Evolutionary conservation across 2,888 invertebrate genomes (phyloP).

Genomic region (Cephus sareptanus): DNA sequence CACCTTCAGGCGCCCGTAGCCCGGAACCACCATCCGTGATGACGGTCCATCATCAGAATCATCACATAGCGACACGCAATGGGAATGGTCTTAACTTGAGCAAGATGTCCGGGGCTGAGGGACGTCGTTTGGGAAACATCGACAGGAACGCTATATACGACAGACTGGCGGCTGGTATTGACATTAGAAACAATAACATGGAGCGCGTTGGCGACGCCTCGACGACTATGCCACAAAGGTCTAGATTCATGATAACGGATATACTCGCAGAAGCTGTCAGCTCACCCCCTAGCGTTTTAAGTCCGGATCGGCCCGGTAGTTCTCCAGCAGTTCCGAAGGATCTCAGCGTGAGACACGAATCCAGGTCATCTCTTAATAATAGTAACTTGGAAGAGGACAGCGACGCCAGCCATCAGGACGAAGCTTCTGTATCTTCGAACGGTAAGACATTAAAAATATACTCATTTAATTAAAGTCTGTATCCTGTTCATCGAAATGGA

Average conservation of each 20-base stretch:
- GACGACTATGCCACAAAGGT: constrained; percentile 72
- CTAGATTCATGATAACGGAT: constrained; percentile 91
- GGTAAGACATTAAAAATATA: constrained; percentile 59
- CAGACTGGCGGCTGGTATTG: constrained; percentile 50
- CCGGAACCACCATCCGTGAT: constrained; percentile 56
- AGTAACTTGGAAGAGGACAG: constrained; percentile 71
- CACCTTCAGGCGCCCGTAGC: constrained; percentile 58
- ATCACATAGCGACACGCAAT: constrained; percentile 63
- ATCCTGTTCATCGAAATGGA: background rate
- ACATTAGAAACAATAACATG: constrained; percentile 35
- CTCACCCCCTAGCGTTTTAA: constrained; percentile 8
- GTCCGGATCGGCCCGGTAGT: constrained; percentile 38
- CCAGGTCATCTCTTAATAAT: constrained; percentile 67
- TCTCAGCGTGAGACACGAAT: constrained; percentile 70
- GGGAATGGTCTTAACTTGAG: constrained; percentile 59
- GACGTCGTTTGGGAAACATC: constrained; percentile 50
- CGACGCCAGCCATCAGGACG: constrained; percentile 67
- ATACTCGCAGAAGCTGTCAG: constrained; percentile 75
- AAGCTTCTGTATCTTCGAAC: constrained; percentile 69
- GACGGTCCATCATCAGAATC: constrained; percentile 62
- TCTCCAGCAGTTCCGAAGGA: constrained; percentile 70
- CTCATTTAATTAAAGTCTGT: too few relatives aligned
- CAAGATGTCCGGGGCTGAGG: constrained; percentile 57
- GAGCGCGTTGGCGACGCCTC: constrained; percentile 30
- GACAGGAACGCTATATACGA: constrained; percentile 43